phyloP scores from a whole-genome alignment of 2,797 vertebrate genomes.

The Lutjanus campechanus region DNA sequence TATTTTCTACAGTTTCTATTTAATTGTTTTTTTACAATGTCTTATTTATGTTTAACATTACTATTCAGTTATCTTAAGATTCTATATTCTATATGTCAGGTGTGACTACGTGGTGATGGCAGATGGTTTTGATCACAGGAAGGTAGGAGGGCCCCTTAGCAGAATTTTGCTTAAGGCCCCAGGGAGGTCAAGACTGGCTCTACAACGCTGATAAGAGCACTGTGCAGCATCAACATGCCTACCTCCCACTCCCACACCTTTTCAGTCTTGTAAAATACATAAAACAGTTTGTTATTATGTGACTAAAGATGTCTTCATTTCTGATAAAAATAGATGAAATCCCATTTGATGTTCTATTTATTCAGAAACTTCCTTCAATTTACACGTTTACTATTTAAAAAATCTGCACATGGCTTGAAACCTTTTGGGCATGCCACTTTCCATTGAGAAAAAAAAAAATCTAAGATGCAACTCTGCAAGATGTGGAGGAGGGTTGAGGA shows the following conservation, averaged over 20 bases:
- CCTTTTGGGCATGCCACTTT: neutral
- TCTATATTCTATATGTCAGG: too few relatives aligned
- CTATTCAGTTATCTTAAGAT: too few relatives aligned
- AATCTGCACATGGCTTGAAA: neutral
- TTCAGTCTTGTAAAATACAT: neutral
- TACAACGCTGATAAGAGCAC: too few relatives aligned
- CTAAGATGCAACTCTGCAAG: neutral
- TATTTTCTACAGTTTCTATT: too few relatives aligned
- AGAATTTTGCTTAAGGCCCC: too few relatives aligned
- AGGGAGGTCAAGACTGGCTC: too few relatives aligned
- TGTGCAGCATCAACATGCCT: neutral
- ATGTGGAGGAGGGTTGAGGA: neutral
- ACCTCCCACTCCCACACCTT: neutral
- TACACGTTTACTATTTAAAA: neutral
- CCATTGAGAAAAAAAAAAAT: conserved; percentile 11
- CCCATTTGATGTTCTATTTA: neutral
- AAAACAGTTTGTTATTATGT: neutral
- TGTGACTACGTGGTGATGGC: too few relatives aligned
- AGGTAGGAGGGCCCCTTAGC: too few relatives aligned
- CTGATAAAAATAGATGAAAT: neutral
- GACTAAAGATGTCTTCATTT: neutral
- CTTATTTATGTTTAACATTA: too few relatives aligned
- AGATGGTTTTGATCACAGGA: too few relatives aligned
- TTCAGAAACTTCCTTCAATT: too few relatives aligned
- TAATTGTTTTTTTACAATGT: too few relatives aligned